Evolutionary conservation across 2,113 vertebrate genomes (phyloP), one percentile per base, ranked within the genome.

Genomic region (Hassar affinis): DNA sequence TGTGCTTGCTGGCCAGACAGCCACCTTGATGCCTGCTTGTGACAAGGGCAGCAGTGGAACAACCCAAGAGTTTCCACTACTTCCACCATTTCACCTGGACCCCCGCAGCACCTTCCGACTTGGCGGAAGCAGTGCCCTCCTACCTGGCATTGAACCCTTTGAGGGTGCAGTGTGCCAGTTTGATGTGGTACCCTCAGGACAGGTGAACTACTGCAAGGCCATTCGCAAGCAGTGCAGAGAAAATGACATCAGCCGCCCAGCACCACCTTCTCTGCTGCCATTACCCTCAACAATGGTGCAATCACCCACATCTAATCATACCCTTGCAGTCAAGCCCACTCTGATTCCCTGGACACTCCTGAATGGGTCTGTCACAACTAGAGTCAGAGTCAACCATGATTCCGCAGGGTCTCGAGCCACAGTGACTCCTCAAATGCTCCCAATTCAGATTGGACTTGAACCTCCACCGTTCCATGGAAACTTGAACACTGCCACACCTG

Each of bases 151-250:
- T 0, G 94, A 95, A 88, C 96, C 95, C 88, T 98, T 98, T 78
- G 98, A 99, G 94, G 97, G 98, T 80, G 96, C 96, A 78, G 91
- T 99, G 87, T 99, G 98, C 93, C 98, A 99, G 90, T 98, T 99
- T 42, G 96, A 98, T 89, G 92, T 99, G 91, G 94, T 97, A 91
- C 96, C 96, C 79, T 95, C 96, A 8, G 92, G 95, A 85, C 96
- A 95, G 95, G 96, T 96, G 92, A 95, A 97, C 94, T 98, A 97
- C 94, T 99, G 98, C 93, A 95, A 94, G 90, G 96, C 96, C 92
- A 95, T 99, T 91, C 97, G 95, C 88, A 96, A 95, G 92, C 96
- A 96, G 89, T 99, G 98, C 92, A 95, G 95, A 91, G 97, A 96
- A 92, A 95, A 95, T 18, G 96, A 96, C 57, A 92, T 90, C 0